Base-by-base conservation (phyloP, 2,797 vertebrate genomes). In the Catamblyrhynchus diadema region DNA sequence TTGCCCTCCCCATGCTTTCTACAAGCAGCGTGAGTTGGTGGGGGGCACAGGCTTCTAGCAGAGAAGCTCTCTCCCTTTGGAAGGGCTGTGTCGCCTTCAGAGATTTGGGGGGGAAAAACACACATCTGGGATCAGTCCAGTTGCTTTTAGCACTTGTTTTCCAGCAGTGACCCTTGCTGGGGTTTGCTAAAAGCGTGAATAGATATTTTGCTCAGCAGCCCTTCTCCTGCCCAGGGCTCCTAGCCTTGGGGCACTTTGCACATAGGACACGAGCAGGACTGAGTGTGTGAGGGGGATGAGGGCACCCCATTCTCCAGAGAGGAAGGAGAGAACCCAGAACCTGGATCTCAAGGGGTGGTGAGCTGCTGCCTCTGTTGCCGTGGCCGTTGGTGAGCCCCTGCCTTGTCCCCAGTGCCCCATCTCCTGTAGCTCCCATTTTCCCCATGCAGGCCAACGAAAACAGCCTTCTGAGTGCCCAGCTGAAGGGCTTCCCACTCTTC, bases 401-500 rank as follows among this genome's bases (percentile, higher is more conserved):
- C 39, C 41, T 75, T 1, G 0, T 82, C 27, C 27, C 28, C 2
- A 7, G 25, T 2, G 0, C 65, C 24, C 41, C 6, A 4, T 59
- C 72, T 78, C 16, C 47, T 83, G 48, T 32, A 39, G 25, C 50
- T 37, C 42, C 21, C 3, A 1, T 82, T 75, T 69, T 18, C 47
- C 41, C 19, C 3, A 5, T 23, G 24, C 97, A 99, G 99, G 99
- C 99, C 96, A 99, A 99, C 7, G 99, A 99, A 97, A 99, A 99
- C 98, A 99, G 99, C 96, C 98, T 99, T 93, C 98, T 99, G 96
- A 99, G 99, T 0, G 99, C 99, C 2, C 99, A 99, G 97, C 98
- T 99, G 95, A 99, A 99, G 97, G 99, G 99, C 79, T 99, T 99
- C 96, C 99, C 99, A 17, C 98, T 99, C 83, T 99, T 99, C 93